Base-by-base conservation (phyloP, 1,140 invertebrate genomes). In the Drosophila parvula region DNA sequence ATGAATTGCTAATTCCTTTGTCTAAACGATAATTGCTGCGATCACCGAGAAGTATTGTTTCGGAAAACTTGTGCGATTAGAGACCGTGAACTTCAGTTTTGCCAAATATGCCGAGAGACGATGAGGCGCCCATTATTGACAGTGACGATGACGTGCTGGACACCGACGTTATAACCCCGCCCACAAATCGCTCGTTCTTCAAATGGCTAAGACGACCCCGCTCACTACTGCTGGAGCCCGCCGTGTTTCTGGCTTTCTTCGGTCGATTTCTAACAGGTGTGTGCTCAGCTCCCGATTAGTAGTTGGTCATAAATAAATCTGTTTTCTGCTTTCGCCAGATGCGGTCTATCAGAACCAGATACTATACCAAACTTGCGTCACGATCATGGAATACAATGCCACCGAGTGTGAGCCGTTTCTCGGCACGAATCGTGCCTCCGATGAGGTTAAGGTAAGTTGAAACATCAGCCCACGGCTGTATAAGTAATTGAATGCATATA, bases 311-410 rank as follows among this genome's bases (percentile, higher is more conserved):
- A 22, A 38, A 41, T 41, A 45, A 44, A 38, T 63, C 40, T 36
- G 18, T 51, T 55, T 38, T 48, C 3, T 28, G 14, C n/a, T 80
- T 82, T 67, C 75, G 22, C 11, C 27, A 91, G 85, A 78, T 69
- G 81, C 90, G 55, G 90, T 91, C 30, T 78, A 86, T 61, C 90
- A 90, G 47, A 91, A 91, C 75, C 90, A 91, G 51, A 79, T 91
- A n/a, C 67, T 91, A 16, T 91, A 91, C 50, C 76, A 91, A 40
- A 91, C 90, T 38, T 91, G 90, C 69, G 68, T 90, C 16, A 83
- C 69, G 14, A 50, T 90, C 22, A 75, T 78, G 50, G 51, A 91
- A 43, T 84, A 68, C 45, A 91, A 88, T 56, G 76, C 63, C 6
- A 76, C 84, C 2, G 75, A 84, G n/a, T 91, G 90, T 22, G 56